Conservation (phyloP, 2,888 invertebrate genomes). For the Archips crataeganus region DNA sequence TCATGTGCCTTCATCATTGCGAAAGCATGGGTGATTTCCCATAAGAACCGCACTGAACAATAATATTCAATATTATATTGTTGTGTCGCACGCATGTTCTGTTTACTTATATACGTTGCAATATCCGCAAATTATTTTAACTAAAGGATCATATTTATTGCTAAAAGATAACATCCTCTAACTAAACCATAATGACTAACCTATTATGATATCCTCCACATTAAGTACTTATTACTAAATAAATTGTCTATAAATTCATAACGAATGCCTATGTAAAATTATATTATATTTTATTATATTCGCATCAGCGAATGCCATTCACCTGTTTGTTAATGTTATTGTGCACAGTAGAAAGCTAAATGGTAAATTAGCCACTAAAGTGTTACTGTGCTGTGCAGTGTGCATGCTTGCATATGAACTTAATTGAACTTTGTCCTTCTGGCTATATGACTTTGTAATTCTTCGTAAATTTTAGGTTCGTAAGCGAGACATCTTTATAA, state of each 20-base stretch:
- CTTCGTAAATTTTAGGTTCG: too few species aligned
- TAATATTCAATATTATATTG: slow-evolving; percentile 10
- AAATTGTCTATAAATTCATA: background rate
- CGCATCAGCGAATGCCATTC: background rate
- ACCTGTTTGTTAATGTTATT: background rate
- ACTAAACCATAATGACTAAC: background rate
- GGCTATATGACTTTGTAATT: background rate
- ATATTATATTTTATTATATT: too few species aligned
- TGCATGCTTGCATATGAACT: slow-evolving; percentile 7
- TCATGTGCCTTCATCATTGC: slow-evolving; percentile 63
- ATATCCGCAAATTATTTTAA: slow-evolving; percentile 21
- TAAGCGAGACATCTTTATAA: too few species aligned
- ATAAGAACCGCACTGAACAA: slow-evolving; percentile 46
- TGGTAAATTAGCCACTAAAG: background rate
- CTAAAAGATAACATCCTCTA: background rate
- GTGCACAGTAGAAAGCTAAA: slow-evolving; percentile 2
- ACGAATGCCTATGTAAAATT: background rate
- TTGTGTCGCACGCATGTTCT: slow-evolving; percentile 10
- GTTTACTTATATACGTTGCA: slow-evolving; percentile 13
- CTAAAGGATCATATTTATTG: background rate
- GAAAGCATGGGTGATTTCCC: slow-evolving; percentile 61
- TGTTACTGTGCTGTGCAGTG: background rate
- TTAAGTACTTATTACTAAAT: slow-evolving; percentile 3
- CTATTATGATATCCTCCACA: background rate
- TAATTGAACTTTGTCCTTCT: background rate